A percentile compares a stretch with the other conserved stretches of the same genome.
phyloP scores from a whole-genome alignment of 2,888 invertebrate species.

The Embidobia sp. region DNA sequence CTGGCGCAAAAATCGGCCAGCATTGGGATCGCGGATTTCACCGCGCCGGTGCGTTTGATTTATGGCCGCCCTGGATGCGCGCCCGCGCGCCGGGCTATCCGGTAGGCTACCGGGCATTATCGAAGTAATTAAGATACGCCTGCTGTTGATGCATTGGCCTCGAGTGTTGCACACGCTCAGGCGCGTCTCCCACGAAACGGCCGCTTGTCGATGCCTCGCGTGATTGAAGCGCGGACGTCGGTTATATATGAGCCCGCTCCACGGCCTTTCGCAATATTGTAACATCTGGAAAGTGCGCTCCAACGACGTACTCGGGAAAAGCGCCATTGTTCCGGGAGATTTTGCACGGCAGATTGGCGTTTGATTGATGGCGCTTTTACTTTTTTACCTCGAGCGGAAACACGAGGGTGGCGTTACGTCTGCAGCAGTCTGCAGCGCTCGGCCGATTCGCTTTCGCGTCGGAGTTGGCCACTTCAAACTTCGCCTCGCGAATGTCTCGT shows the following conservation, averaged over 20 bases:
- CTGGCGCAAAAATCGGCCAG: constrained; percentile 50
- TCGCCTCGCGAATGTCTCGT: too few relatives aligned
- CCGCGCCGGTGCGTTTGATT: constrained; percentile 33
- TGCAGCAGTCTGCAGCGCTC: too few relatives aligned
- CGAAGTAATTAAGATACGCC: constrained; percentile 53
- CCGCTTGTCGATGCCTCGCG: constrained; percentile 15
- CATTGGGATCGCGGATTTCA: constrained; percentile 54
- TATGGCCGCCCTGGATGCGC: constrained; percentile 23
- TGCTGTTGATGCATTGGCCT: constrained; percentile 37
- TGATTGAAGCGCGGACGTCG: constrained; percentile 28
- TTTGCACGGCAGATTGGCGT: constrained; percentile 18
- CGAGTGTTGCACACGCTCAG: constrained; percentile 12
- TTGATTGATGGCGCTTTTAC: constrained; percentile 50
- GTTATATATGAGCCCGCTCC: constrained; percentile 20
- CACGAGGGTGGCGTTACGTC: constrained; percentile 3
- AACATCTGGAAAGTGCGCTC: constrained; percentile 42
- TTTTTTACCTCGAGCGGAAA: constrained; percentile 22
- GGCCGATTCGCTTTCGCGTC: background rate
- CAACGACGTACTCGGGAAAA: constrained; percentile 13
- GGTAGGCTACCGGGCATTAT: constrained; percentile 33
- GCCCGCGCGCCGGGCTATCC: constrained; percentile 16
- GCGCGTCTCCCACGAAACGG: constrained; percentile 7
- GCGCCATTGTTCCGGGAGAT: constrained; percentile 40
- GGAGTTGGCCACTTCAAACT: too few relatives aligned
- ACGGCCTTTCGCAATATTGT: constrained; percentile 27